Conservation (phyloP, 1,140 invertebrate species). For the Leucophenga varia region DNA sequence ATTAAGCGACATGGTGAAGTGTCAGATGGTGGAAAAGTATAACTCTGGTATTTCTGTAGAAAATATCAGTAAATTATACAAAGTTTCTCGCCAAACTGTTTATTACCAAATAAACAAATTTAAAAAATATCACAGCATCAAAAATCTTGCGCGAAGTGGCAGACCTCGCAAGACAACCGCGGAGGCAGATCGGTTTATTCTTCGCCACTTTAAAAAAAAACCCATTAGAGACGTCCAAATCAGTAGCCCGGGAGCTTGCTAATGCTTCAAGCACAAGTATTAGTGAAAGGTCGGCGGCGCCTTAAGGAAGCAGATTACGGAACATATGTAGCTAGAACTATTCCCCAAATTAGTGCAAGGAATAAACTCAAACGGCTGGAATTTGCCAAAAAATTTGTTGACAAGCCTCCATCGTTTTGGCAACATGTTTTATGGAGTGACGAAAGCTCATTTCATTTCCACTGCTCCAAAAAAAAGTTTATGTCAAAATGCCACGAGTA, state of each 20-base stretch:
- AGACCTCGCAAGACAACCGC: conserved; percentile 3
- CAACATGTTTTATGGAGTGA: conserved; percentile 3
- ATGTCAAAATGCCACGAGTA: too few relatives aligned
- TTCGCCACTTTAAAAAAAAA: conserved; percentile 8
- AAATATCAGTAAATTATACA: not conserved
- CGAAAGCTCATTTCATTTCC: conserved; percentile 3
- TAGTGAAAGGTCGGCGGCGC: not conserved
- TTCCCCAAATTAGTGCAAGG: not conserved
- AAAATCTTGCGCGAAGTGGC: not conserved
- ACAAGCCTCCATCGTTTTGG: conserved; percentile 5
- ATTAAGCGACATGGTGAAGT: too few relatives aligned
- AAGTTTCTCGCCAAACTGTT: not conserved
- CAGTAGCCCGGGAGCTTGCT: too few relatives aligned
- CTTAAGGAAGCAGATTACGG: conserved; percentile 8
- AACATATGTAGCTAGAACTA: not conserved
- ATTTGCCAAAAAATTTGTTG: conserved; percentile 1
- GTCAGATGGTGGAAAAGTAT: too few relatives aligned
- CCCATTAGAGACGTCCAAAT: not conserved
- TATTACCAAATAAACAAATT: conserved; percentile 10
- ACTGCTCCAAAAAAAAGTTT: not conserved
- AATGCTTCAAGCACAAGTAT: conserved; percentile 7
- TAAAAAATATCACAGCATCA: not conserved
- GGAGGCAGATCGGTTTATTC: conserved; percentile 1
- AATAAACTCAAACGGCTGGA: not conserved
- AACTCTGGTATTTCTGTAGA: too few relatives aligned